Percentiles rank a stretch among this genome's conserved stretches.
These are phyloP conservation scores for Cyanoramphus novaezelandiae DNA, from an alignment of 2,113 vertebrate genomes.

Conservation along the genomic window DNA sequence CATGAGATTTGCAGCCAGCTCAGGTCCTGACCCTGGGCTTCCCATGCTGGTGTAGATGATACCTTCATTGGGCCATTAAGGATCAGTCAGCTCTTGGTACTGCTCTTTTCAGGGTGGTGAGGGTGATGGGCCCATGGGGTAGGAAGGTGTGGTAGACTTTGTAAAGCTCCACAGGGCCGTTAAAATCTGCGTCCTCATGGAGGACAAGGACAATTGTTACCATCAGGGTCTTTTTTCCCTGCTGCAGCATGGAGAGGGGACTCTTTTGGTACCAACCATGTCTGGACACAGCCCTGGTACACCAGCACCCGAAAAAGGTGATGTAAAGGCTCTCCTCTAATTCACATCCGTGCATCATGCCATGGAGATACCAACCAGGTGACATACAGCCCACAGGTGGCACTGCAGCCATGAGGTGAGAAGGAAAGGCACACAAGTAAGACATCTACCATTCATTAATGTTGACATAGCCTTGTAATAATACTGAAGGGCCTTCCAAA, in stretches of 20 bases:
- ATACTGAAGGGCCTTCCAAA: neutral
- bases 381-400: neutral
- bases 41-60: neutral
- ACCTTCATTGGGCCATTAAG: neutral
- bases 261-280: neutral
- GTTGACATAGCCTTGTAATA: neutral
- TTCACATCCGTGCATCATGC: neutral
- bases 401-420: neutral
- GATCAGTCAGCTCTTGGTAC: too few relatives aligned
- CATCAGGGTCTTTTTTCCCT: neutral
- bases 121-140: neutral
- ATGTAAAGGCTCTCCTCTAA: neutral
- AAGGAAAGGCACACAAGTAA: neutral
- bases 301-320: neutral
- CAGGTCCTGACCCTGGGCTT: neutral
- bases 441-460: neutral
- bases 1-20: neutral
- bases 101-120: neutral
- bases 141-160: neutral
- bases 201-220: neutral
- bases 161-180: neutral
- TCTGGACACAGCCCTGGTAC: neutral
- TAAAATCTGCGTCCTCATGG: neutral
- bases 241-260: neutral
- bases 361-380: neutral